Conservation (phyloP, 2,888 invertebrate species). For the Slavum lentiscoides region DNA sequence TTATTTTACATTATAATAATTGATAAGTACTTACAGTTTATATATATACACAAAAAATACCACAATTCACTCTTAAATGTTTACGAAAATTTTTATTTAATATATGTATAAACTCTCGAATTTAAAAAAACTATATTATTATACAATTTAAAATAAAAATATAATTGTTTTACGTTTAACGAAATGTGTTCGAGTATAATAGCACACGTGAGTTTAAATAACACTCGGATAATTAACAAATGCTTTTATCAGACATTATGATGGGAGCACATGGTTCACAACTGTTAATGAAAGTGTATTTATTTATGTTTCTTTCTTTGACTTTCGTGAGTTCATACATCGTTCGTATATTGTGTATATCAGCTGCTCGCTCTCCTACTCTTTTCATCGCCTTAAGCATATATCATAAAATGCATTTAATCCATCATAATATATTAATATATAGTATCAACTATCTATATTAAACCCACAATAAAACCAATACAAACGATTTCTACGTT, state of each 20-base stretch:
- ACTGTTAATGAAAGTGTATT: not conserved
- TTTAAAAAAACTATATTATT: not conserved
- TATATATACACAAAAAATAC: not conserved
- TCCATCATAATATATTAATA: not conserved
- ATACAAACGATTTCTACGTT: no score
- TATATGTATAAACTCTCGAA: not conserved
- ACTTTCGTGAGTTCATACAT: not conserved
- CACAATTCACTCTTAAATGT: not conserved
- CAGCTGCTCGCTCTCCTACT: slow-evolving; percentile 8
- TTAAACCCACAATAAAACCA: no score
- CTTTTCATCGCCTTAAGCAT: not conserved
- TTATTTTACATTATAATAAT: not conserved
- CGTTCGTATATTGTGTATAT: not conserved
- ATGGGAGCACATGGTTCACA: not conserved
- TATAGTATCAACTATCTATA: no score
- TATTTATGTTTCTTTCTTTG: not conserved
- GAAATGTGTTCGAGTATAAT: not conserved
- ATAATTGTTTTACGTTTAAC: not conserved
- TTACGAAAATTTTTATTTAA: not conserved
- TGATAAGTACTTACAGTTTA: not conserved
- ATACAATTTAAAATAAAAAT: not conserved
- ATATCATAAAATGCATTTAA: not conserved
- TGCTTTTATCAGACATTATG: not conserved
- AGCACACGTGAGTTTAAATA: not conserved
- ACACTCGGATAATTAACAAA: not conserved